phyloP scores from a whole-genome alignment of 37 sponge, comb jelly and placozoan species.

The Spongia lamella region DNA sequence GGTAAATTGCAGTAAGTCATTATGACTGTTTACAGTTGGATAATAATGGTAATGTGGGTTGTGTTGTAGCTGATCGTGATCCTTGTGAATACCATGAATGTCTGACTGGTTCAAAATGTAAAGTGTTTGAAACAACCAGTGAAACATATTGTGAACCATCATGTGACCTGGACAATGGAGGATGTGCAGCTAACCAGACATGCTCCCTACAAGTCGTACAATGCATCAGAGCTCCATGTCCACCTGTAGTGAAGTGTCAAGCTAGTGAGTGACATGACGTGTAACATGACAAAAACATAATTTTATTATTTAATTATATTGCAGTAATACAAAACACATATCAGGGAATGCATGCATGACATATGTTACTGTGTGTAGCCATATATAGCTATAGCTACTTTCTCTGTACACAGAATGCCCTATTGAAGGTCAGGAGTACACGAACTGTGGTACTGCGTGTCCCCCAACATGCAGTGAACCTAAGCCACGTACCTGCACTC shows the following conservation, averaged over 20 bases:
- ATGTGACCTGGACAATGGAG: slow-evolving; percentile 10
- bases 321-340: no score
- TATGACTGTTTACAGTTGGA: no score
- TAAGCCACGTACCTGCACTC: no score
- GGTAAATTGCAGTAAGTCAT: background rate
- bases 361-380: no score
- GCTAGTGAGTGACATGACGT: no score
- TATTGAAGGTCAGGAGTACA: slow-evolving; percentile 20
- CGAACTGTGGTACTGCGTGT: slow-evolving; percentile 31
- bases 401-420: no score
- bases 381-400: no score
- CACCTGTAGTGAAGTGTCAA: background rate
- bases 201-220: background rate
- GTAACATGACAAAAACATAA: no score
- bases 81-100: background rate
- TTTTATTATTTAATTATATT: no score
- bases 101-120: background rate
- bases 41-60: no score
- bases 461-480: slow-evolving; percentile 5
- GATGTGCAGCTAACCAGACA: background rate
- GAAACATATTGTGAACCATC: background rate
- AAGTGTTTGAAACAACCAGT: background rate
- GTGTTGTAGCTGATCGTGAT: no score
- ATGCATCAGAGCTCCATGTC: slow-evolving; percentile 9
- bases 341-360: no score